A percentile compares a stretch with the other conserved stretches of the same genome.
Evolutionary conservation across 2,888 invertebrate genomes (phyloP).

Genomic region (Nemurella pictetii): DNA sequence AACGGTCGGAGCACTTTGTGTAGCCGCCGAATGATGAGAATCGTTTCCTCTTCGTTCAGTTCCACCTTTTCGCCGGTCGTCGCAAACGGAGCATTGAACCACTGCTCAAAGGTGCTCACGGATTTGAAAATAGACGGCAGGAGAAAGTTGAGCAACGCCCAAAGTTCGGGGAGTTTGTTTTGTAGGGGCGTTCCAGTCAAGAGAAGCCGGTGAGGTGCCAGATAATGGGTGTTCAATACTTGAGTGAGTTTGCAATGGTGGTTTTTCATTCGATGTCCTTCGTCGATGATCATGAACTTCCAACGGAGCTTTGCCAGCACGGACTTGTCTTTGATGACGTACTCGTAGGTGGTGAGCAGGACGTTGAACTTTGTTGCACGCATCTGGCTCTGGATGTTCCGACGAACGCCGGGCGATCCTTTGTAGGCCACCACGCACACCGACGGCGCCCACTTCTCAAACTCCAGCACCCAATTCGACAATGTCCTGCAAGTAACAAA

Average conservation of each 20-base stretch:
- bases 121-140: slow-evolving; percentile 67
- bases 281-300: slow-evolving; percentile 71
- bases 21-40: slow-evolving; percentile 66
- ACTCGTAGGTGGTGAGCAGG: slow-evolving; percentile 66
- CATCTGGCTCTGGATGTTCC: slow-evolving; percentile 50
- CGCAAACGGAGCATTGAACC: slow-evolving; percentile 71
- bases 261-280: slow-evolving; percentile 70
- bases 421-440: slow-evolving; percentile 53
- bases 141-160: slow-evolving; percentile 66
- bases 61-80: slow-evolving; percentile 66
- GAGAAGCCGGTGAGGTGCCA: slow-evolving; percentile 62
- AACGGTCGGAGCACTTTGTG: slow-evolving; percentile 69
- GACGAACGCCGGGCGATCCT: slow-evolving; percentile 58
- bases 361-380: slow-evolving; percentile 62
- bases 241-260: slow-evolving; percentile 68
- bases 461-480: slow-evolving; percentile 66
- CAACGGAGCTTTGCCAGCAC: slow-evolving; percentile 63
- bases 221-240: slow-evolving; percentile 62
- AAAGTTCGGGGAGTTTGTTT: slow-evolving; percentile 65
- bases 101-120: slow-evolving; percentile 65
- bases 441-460: slow-evolving; percentile 65
- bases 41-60: slow-evolving; percentile 66
- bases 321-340: slow-evolving; percentile 66
- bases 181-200: slow-evolving; percentile 64
- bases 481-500: slow-evolving; percentile 51